Percentiles rank a stretch among this genome's conserved stretches.
Conservation (phyloP, 2,113 vertebrate genomes). For the Carlito syrichta region DNA sequence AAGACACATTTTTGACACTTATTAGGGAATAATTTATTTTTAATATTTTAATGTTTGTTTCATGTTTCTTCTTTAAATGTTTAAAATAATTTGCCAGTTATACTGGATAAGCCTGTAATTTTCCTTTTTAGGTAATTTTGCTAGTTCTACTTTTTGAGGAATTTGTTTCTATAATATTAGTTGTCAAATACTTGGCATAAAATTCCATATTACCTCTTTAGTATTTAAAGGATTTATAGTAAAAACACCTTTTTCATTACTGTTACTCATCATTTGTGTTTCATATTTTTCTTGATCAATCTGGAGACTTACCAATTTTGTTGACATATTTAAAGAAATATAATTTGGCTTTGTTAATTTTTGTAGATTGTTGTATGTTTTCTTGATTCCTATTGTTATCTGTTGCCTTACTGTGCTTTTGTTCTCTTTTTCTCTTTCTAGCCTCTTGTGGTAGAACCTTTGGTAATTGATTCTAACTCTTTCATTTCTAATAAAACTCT, state of each 20-base stretch:
- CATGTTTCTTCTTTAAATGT: neutral
- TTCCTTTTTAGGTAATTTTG: neutral
- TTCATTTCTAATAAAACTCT: neutral
- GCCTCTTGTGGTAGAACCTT: neutral
- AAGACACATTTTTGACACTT: neutral
- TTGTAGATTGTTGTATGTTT: neutral
- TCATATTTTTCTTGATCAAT: neutral
- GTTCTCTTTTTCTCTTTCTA: neutral
- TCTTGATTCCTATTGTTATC: neutral
- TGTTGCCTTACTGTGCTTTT: neutral
- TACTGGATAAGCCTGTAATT: neutral
- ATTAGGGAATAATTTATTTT: neutral
- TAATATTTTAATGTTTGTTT: neutral
- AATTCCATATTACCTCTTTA: neutral
- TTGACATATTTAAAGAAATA: neutral
- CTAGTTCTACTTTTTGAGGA: neutral
- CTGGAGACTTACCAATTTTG: neutral
- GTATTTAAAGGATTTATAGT: neutral
- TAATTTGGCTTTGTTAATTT: neutral
- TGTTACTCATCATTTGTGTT: neutral
- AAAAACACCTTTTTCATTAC: neutral
- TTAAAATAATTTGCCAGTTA: neutral
- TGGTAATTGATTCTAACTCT: neutral
- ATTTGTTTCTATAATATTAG: neutral
- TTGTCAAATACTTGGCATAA: neutral